Percentiles rank a stretch among this genome's conserved stretches.
phyloP scores from a whole-genome alignment of 2,113 vertebrate species.

The Gracilinanus agilis region DNA sequence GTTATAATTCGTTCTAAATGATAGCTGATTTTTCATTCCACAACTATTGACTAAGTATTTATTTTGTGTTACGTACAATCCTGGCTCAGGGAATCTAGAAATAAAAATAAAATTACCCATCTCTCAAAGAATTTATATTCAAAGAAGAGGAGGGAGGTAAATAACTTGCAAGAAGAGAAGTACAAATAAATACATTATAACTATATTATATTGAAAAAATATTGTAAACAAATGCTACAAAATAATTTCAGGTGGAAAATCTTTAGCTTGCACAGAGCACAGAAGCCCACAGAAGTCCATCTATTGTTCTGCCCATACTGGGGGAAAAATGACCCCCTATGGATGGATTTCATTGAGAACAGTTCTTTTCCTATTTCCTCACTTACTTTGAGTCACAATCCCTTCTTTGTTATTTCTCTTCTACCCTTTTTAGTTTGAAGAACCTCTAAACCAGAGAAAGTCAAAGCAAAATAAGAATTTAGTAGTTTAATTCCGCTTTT shows the following conservation, averaged over 20 bases:
- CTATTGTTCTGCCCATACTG: not conserved
- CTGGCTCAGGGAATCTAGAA: not conserved
- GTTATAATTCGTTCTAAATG: not conserved
- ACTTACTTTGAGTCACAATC: not conserved
- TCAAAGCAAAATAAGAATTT: not conserved
- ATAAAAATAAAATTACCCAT: not conserved
- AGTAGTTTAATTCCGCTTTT: not conserved
- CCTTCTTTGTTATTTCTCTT: not conserved
- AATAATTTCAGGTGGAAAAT: too few relatives aligned
- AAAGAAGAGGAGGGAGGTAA: not conserved
- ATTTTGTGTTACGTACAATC: not conserved
- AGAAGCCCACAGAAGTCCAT: not conserved
- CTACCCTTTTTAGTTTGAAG: not conserved
- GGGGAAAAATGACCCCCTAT: not conserved
- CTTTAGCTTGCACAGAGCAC: not conserved
- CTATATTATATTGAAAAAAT: not conserved
- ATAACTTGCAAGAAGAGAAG: not conserved
- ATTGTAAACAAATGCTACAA: not conserved
- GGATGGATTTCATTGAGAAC: not conserved
- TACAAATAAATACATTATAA: not conserved
- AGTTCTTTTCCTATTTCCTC: not conserved
- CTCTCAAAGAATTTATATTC: not conserved
- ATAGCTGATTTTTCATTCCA: not conserved
- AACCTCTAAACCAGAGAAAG: not conserved
- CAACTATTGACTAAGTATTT: not conserved